Conservation (phyloP, 1,140 invertebrate genomes). For the Drosophila serrata region DNA sequence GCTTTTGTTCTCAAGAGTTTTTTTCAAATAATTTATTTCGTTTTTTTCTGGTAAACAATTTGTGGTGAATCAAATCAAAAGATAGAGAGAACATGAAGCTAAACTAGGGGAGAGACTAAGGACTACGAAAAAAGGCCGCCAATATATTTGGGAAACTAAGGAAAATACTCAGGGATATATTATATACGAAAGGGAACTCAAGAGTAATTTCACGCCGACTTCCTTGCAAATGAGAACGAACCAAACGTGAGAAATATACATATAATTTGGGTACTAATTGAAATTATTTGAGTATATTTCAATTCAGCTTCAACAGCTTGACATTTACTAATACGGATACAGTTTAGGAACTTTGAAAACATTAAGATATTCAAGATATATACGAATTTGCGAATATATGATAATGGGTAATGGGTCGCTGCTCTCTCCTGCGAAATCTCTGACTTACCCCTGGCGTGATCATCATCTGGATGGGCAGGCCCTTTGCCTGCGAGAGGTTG, state of each 20-base stretch:
- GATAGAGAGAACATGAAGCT: conserved; percentile 33
- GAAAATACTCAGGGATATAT: background rate
- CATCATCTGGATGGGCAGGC: conserved; percentile 84
- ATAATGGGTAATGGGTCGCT: conserved; percentile 26
- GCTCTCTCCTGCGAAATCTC: conserved; percentile 18
- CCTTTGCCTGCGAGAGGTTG: conserved; percentile 59
- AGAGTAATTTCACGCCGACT: conserved; percentile 10
- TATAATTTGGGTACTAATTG: conserved; percentile 31
- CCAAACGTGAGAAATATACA: conserved; percentile 43
- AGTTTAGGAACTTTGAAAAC: conserved; percentile 80
- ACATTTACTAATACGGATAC: conserved; percentile 77
- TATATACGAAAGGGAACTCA: conserved; percentile 20
- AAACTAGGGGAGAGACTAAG: conserved; percentile 35
- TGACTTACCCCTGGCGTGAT: conserved; percentile 85
- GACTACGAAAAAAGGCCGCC: conserved; percentile 41
- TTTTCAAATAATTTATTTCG: background rate
- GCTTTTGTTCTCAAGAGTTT: conserved; percentile 18
- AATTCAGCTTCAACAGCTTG: conserved; percentile 75
- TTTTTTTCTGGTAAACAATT: conserved; percentile 12
- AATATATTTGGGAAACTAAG: conserved; percentile 8
- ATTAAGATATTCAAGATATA: conserved; percentile 78
- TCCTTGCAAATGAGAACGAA: conserved; percentile 36
- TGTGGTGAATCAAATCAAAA: conserved; percentile 29
- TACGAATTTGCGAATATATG: conserved; percentile 60
- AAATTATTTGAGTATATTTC: conserved; percentile 70